Base-by-base conservation (phyloP, 2,888 invertebrate genomes). In the Caenorhabditis sp. region DNA sequence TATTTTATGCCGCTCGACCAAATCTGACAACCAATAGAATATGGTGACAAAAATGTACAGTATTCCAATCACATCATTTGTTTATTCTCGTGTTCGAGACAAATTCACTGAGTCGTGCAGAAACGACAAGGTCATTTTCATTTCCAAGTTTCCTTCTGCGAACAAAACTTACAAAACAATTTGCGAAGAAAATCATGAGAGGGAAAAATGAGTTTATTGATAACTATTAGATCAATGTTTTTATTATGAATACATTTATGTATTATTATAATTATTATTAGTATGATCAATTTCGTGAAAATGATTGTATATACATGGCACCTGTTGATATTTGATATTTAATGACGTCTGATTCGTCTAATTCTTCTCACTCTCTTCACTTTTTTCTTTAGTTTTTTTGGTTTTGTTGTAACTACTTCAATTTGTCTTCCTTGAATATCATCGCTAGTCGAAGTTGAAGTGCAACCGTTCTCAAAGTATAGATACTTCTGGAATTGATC, bases 381-480 rank as follows among this genome's bases (percentile, higher is more conserved):
- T 43, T 43, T 43, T 14, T 65, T 66, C 57, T 71, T 71, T 51
- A 67, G 23, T 24, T 72, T 72, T 51, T 72, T 72, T 27, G 72
- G 67, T 62, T 72, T 72, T 36, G 60, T 53, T 1, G 67, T 50
- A 12, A 72, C 67, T 0, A 72, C 51, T 37, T 72, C 72, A 1
- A 72, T 67, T 21, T 67, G 64, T 24, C 67, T 27, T 3, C 64
- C 72, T 23, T 24, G 12, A 19, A 61, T n/a, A n/a, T 64, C 69
- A 10, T 6, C 21, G 21, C 21, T 21, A 21, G 24, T 12, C 21
- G 67, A 67, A 23, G 62, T 61, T n/a, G 59, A 43, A 1, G 73
- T 72, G 60, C 84, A 84, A 4, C 82, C 81, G 58, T 86, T 86
- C 65, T 86, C 86, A 58, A 86, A 85, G 71, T 86, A 86, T 43